A percentile compares a stretch with the other conserved stretches of the same genome.
Conservation (phyloP, 1,140 invertebrate species). For the Halyomorpha halys region DNA sequence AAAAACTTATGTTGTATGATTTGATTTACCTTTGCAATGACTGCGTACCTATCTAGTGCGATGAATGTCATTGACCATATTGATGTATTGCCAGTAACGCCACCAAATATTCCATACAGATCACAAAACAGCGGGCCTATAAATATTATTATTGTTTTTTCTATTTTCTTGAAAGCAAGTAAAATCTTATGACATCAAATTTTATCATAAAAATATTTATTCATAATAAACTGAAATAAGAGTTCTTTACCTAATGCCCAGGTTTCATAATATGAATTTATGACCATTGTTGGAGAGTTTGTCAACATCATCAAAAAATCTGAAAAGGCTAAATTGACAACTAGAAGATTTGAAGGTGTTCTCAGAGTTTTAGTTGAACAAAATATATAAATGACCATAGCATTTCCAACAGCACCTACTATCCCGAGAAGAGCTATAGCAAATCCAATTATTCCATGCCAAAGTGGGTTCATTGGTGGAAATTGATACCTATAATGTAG, state of each 20-base stretch:
- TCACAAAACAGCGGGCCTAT: conserved; percentile 66
- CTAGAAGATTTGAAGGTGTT: conserved; percentile 74
- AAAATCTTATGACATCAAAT: too few species aligned
- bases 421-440: conserved; percentile 59
- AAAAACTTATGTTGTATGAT: too few species aligned
- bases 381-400: conserved; percentile 79
- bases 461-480: conserved; percentile 63
- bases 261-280: conserved; percentile 76
- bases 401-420: conserved; percentile 61
- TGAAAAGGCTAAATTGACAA: conserved; percentile 75
- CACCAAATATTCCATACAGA: conserved; percentile 65
- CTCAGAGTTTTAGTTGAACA: conserved; percentile 59
- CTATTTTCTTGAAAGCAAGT: too few species aligned
- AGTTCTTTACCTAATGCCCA: conserved; percentile 58
- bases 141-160: too few species aligned
- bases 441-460: conserved; percentile 67
- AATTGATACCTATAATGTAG: conserved; percentile 35
- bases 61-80: conserved; percentile 78
- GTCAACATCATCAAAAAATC: conserved; percentile 79
- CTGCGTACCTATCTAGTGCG: conserved; percentile 70
- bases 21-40: conserved; percentile 63
- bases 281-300: conserved; percentile 73
- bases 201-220: too few species aligned
- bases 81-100: conserved; percentile 64
- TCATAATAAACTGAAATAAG: too few species aligned